These are phyloP conservation scores for Drosophila aldrichi DNA, from an alignment of 2,888 invertebrate genomes.

Conservation along the genomic window DNA sequence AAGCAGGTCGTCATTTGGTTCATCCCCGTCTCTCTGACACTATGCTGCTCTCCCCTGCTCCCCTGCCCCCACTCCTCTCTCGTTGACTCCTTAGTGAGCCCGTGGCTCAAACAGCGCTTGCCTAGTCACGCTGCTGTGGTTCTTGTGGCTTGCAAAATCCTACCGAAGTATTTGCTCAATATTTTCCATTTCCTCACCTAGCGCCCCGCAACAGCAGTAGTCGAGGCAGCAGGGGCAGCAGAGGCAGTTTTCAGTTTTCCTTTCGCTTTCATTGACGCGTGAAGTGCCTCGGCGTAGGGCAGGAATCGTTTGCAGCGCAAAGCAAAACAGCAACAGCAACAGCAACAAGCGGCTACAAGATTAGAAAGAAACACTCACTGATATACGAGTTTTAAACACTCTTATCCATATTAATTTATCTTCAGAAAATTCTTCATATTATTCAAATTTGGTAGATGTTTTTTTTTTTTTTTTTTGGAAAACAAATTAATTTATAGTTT, in stretches of 20 bases:
- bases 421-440: too few species aligned
- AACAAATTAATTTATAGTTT: too few species aligned
- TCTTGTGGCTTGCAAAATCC: constrained; percentile 74
- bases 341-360: constrained; percentile 8
- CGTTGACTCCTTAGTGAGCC: background rate
- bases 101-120: constrained; percentile 20
- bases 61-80: background rate
- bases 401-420: background rate
- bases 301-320: constrained; percentile 57
- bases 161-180: constrained; percentile 70
- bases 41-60: background rate
- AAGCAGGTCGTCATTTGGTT: background rate
- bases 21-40: background rate
- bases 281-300: constrained; percentile 71
- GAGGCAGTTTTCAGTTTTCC: constrained; percentile 74
- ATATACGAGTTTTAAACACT: constrained; percentile 1
- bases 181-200: constrained; percentile 78
- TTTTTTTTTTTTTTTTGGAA: too few species aligned
- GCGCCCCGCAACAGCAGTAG: constrained; percentile 20
- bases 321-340: constrained; percentile 18
- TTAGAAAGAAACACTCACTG: background rate
- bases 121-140: constrained; percentile 70
- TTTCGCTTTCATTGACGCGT: constrained; percentile 81
- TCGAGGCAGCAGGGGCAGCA: constrained; percentile 10
- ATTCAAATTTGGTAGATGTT: too few species aligned